phyloP scores from a whole-genome alignment of 2,797 vertebrate species.

The Varecia variegata region DNA sequence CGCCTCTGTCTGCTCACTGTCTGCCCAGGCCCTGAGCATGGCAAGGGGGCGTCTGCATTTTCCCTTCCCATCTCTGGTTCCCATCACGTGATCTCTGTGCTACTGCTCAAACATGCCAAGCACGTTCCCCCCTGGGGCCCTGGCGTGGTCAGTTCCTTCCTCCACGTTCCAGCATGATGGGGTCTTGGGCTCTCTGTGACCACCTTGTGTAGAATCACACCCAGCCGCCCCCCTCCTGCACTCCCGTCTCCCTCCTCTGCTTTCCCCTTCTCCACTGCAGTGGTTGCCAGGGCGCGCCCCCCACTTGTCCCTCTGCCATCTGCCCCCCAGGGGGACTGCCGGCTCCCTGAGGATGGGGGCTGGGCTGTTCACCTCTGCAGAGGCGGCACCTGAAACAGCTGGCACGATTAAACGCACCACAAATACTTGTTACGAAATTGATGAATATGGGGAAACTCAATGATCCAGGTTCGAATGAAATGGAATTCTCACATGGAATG shows the following conservation, averaged over 20 bases:
- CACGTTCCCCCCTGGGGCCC: background rate
- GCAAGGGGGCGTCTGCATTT: background rate
- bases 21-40: background rate
- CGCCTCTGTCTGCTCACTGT: fast-evolving
- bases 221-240: fast-evolving
- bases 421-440: background rate
- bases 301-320: background rate
- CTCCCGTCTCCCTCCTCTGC: background rate
- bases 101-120: background rate
- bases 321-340: background rate
- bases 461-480: background rate
- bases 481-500: background rate
- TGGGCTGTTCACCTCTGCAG: no score
- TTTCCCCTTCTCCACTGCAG: background rate
- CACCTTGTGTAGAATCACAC: background rate
- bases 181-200: background rate
- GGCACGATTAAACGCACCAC: fast-evolving
- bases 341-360: background rate
- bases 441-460: background rate
- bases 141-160: fast-evolving
- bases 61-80: no score
- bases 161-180: fast-evolving
- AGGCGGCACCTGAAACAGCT: fast-evolving
- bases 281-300: no score
- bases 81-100: fast-evolving